Conservation (phyloP, 2,888 invertebrate species). For the Leptura quadrifasciata region DNA sequence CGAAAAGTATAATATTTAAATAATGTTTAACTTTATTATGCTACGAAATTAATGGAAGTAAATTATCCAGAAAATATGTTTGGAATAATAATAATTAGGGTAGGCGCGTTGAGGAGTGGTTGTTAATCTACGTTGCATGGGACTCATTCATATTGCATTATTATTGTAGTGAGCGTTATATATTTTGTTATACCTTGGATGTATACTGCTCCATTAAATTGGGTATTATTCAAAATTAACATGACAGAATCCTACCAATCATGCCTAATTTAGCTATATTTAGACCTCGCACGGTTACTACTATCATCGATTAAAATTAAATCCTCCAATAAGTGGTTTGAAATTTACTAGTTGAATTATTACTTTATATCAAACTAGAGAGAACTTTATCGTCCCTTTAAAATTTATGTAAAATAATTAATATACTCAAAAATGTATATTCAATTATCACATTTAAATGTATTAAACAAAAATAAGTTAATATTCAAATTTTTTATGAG, state of each 20-base stretch:
- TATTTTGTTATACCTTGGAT: not conserved
- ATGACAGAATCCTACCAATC: conserved; percentile 11
- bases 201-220: not conserved
- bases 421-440: too few species aligned
- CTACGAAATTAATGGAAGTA: too few species aligned
- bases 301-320: conserved; percentile 4
- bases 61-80: too few species aligned
- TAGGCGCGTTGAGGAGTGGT: not conserved
- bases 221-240: conserved; percentile 13
- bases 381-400: too few species aligned
- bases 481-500: too few species aligned
- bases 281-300: not conserved
- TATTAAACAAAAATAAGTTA: too few species aligned
- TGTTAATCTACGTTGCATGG: not conserved
- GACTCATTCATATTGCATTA: not conserved
- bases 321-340: conserved; percentile 2
- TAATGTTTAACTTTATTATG: too few species aligned
- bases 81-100: not conserved
- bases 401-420: too few species aligned
- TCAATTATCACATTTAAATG: too few species aligned
- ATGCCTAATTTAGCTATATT: conserved; percentile 5
- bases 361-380: not conserved
- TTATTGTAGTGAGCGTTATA: not conserved
- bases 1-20: too few species aligned
- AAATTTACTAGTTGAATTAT: not conserved